Percentiles rank a stretch among this genome's conserved stretches.
phyloP scores from a whole-genome alignment of 2,888 invertebrate species.

The Chorisops tibialis region DNA sequence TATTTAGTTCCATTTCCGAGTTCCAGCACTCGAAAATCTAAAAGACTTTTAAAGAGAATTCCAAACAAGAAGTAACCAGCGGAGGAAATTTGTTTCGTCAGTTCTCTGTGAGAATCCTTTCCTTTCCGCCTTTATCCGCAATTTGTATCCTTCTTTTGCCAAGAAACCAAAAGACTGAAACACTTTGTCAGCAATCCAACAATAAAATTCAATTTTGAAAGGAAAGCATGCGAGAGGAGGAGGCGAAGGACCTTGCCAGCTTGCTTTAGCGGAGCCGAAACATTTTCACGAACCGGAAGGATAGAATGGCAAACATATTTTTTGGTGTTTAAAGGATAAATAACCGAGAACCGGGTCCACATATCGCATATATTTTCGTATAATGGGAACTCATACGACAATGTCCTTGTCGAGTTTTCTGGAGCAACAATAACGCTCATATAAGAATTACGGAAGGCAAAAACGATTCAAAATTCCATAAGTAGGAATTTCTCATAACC shows the following conservation, averaged over 20 bases:
- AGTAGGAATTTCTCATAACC: background rate
- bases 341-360: background rate
- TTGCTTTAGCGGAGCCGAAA: no score
- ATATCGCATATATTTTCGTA: background rate
- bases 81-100: no score
- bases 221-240: background rate
- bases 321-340: conserved; percentile 3
- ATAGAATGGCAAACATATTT: conserved; percentile 7
- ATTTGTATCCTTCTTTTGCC: background rate
- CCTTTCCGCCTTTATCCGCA: background rate
- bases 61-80: no score
- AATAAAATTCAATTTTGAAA: conserved; percentile 10
- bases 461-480: no score
- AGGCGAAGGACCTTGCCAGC: background rate
- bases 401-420: no score
- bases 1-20: no score
- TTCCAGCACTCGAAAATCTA: no score
- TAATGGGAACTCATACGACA: no score
- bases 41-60: no score
- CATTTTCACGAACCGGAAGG: background rate
- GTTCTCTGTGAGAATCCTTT: background rate
- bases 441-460: no score
- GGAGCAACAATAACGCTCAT: no score
- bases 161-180: conserved; percentile 8
- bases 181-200: conserved; percentile 7